A percentile compares a stretch with the other conserved stretches of the same genome.
phyloP scores from a whole-genome alignment of 2,888 invertebrate species.

The Tinea pellionella region DNA sequence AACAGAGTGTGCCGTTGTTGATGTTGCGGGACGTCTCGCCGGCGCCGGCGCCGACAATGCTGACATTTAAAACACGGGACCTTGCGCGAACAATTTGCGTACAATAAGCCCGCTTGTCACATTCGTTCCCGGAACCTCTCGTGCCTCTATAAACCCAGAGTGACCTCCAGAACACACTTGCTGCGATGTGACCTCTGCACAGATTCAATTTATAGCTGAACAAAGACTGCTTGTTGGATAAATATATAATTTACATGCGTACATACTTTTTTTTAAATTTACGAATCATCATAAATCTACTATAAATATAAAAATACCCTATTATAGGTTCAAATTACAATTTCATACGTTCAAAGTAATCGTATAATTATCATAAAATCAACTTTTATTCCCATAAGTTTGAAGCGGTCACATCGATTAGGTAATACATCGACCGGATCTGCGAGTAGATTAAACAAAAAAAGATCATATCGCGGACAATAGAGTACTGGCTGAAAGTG shows the following conservation, averaged over 20 bases:
- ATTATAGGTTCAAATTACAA: not conserved
- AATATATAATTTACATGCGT: not conserved
- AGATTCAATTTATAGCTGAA: constrained; percentile 6
- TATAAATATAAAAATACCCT: too few species aligned
- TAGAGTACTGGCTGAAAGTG: constrained; percentile 61
- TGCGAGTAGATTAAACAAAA: constrained; percentile 55
- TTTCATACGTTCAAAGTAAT: not conserved
- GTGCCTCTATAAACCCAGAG: not conserved
- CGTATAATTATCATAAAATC: not conserved
- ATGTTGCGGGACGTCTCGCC: constrained; percentile 13
- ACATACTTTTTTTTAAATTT: not conserved
- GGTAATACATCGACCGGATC: constrained; percentile 53
- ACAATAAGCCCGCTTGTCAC: constrained; percentile 48
- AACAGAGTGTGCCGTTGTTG: not conserved
- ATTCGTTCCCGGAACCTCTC: constrained; percentile 52
- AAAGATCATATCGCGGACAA: constrained; percentile 60
- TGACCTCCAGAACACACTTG: constrained; percentile 14
- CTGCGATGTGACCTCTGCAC: constrained; percentile 2
- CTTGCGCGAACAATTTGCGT: constrained; percentile 55
- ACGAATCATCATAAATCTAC: not conserved
- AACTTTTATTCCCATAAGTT: constrained; percentile 39
- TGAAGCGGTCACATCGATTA: constrained; percentile 38
- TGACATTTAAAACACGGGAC: constrained; percentile 56
- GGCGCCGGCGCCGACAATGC: constrained; percentile 41
- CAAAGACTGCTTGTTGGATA: not conserved